These are phyloP conservation scores for Ernsta delagoae DNA, from an alignment of 2,888 invertebrate species.

Conservation along the genomic window DNA sequence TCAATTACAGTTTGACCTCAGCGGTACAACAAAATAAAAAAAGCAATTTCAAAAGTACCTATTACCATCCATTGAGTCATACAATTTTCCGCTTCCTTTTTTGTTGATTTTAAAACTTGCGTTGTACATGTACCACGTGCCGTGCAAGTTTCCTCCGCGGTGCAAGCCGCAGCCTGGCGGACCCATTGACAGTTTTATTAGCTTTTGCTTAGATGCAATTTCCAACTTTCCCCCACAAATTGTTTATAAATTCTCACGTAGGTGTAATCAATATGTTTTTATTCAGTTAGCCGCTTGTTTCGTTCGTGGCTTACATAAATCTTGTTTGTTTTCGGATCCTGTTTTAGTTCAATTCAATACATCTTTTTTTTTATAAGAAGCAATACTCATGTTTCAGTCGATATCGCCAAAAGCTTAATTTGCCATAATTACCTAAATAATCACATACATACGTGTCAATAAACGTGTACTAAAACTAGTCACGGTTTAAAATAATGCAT, in stretches of 20 bases:
- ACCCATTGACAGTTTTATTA: conserved; percentile 8
- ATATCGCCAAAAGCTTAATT: too few relatives aligned
- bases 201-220: conserved; percentile 6
- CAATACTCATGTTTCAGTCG: too few relatives aligned
- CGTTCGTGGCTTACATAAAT: neutral
- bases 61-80: neutral
- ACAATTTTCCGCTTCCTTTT: neutral
- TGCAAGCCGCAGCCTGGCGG: neutral
- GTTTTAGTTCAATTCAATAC: neutral
- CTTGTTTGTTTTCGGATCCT: neutral
- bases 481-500: too few relatives aligned
- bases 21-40: too few relatives aligned
- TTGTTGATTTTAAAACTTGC: neutral
- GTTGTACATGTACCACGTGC: neutral
- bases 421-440: too few relatives aligned
- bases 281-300: neutral
- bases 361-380: too few relatives aligned
- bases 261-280: neutral
- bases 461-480: too few relatives aligned
- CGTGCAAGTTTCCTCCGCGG: neutral
- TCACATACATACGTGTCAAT: too few relatives aligned
- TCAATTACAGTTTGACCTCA: too few relatives aligned
- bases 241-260: neutral
- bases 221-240: neutral
- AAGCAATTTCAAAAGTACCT: too few relatives aligned